phyloP scores from a whole-genome alignment of 2,888 invertebrate genomes.

The Drosophila prostipennis region DNA sequence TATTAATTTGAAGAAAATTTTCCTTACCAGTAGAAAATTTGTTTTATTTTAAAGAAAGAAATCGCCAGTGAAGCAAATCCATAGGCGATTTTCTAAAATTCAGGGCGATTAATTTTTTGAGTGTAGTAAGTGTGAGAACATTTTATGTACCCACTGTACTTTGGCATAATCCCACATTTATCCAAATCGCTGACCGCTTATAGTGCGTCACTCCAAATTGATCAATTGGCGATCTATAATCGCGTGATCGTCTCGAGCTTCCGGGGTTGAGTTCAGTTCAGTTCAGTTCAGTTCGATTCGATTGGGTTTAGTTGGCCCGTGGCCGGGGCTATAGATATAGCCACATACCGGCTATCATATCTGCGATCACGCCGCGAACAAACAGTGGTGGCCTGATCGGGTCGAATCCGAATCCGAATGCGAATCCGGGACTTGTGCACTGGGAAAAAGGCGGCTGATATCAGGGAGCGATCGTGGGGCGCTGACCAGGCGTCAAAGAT shows the following conservation, averaged over 20 bases:
- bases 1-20: no score
- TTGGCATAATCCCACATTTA: slow-evolving; percentile 21
- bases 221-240: slow-evolving; percentile 31
- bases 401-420: slow-evolving; percentile 2
- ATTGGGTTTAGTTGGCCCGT: neutral
- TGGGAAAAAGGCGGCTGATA: slow-evolving; percentile 8
- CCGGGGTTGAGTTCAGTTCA: neutral
- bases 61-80: no score
- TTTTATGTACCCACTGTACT: neutral
- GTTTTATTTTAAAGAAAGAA: no score
- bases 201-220: slow-evolving; percentile 34
- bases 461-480: slow-evolving; percentile 18
- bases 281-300: neutral
- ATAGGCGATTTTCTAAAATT: no score
- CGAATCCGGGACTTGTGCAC: slow-evolving; percentile 22
- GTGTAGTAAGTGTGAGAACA: neutral
- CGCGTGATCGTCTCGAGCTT: slow-evolving; percentile 23
- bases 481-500: slow-evolving; percentile 19
- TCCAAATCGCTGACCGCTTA: slow-evolving; percentile 18
- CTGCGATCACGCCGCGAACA: slow-evolving; percentile 11
- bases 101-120: no score
- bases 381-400: slow-evolving; percentile 19
- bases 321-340: slow-evolving; percentile 9
- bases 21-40: no score
- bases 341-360: slow-evolving; percentile 12